Base-by-base conservation (phyloP, 1,140 invertebrate genomes). In the Idris sp. region DNA sequence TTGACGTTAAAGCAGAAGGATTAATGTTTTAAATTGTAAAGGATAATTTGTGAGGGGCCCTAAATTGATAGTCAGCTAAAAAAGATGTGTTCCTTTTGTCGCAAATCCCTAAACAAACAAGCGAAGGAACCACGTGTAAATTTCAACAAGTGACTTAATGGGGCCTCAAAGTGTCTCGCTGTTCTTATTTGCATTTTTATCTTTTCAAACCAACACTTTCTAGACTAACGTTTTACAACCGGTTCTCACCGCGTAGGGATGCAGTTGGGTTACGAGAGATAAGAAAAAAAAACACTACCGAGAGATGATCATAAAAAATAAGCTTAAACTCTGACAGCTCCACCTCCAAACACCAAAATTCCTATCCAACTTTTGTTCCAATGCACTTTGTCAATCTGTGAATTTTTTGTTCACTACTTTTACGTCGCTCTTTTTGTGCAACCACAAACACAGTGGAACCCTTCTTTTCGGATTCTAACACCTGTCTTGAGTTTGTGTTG, bases 71-170 rank as follows among this genome's bases (percentile, higher is more conserved):
- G n/a, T n/a, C n/a, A n/a, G n/a, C n/a, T n/a, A n/a, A n/a, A n/a
- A n/a, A n/a, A n/a, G n/a, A n/a, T n/a, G n/a, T n/a, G n/a, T 18
- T 56, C 14, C 2, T 33, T 8, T 15, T 9, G 16, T 11, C 10
- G 26, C 31, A 48, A 51, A 43, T 25, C 13, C 14, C 38, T 11
- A 44, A 38, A 25, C 61, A 51, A 51, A 40, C 26, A 6, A 22
- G 19, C 19, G 19, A 9, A 3, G 9, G 2, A 9, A 9, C 40
- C 59, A 53, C 43, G 51, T 56, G 62, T 67, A 58, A 67, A 69
- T 69, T 69, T 59, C 43, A 68, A 43, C 65, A 30, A 61, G 46
- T 61, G 49, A 67, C 51, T 58, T 67, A 67, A 56, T 58, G 33
- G 62, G 35, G 43, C 19, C 62, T 58, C 33, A 58, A 67, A 48